Evolutionary conservation across 2,113 vertebrate genomes (phyloP).

Genomic region (Barnardius zonarius): DNA sequence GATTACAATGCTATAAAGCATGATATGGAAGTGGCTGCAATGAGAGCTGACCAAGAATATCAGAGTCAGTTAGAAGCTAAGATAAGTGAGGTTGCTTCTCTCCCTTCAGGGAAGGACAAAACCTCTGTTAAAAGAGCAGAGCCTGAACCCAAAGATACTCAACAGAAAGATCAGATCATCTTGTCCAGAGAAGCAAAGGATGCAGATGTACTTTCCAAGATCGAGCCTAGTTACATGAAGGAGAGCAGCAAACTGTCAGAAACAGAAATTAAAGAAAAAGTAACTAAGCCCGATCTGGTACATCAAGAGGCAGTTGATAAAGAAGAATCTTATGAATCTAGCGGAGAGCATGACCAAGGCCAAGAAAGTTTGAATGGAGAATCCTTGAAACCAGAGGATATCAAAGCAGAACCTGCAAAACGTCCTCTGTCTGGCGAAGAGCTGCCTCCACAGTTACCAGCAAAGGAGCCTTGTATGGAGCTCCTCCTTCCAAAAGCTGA

Average conservation of each 20-base stretch:
- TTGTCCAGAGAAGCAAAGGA: constrained; percentile 47
- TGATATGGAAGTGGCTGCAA: constrained; percentile 62
- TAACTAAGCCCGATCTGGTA: constrained; percentile 87
- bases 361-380: constrained; percentile 74
- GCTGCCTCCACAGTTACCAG: constrained; percentile 26
- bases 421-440: constrained; percentile 49
- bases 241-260: constrained; percentile 71
- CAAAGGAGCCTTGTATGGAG: constrained; percentile 36
- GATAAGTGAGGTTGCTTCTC: constrained; percentile 57
- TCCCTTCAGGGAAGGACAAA: constrained; percentile 30
- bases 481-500: constrained; percentile 41
- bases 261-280: constrained; percentile 90
- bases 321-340: constrained; percentile 93
- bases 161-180: constrained; percentile 38
- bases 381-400: constrained; percentile 68
- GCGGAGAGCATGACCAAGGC: constrained; percentile 76
- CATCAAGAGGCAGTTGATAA: constrained; percentile 98
- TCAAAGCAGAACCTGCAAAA: constrained; percentile 66
- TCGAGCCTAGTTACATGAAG: constrained; percentile 39
- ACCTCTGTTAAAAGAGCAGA: constrained; percentile 3
- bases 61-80: constrained; percentile 54
- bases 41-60: constrained; percentile 63
- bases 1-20: constrained; percentile 71
- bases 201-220: constrained; percentile 29
- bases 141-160: not conserved